Conservation (phyloP, 2,797 vertebrate genomes). For the Poeciliopsis turneri region DNA sequence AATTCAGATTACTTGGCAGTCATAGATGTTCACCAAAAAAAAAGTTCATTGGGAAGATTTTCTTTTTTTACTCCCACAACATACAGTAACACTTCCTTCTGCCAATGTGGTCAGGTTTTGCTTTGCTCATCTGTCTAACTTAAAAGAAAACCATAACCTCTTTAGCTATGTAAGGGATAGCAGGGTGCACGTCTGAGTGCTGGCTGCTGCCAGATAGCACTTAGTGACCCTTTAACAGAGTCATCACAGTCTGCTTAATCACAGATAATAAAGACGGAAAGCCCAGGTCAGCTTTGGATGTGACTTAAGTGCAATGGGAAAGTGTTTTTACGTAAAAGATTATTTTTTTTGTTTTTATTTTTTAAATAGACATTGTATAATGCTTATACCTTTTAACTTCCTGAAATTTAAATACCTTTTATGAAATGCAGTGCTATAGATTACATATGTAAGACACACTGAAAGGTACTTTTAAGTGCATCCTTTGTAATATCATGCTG, state of each 20-base stretch:
- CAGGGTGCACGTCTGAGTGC: conserved; percentile 23
- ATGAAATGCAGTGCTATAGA: conserved; percentile 19
- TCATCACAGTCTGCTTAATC: conserved; percentile 8
- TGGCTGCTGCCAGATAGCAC: conserved; percentile 42
- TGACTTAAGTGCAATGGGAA: background rate
- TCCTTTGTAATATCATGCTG: background rate
- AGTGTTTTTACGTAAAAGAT: background rate
- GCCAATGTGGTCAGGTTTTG: conserved; percentile 7
- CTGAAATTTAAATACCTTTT: background rate
- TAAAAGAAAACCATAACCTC: conserved; percentile 24
- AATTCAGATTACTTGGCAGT: conserved; percentile 10
- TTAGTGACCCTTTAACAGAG: conserved; percentile 46
- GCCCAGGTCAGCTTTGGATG: conserved; percentile 5
- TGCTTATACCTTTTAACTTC: background rate
- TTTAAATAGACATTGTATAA: background rate
- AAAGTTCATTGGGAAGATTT: background rate
- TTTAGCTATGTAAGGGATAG: conserved; percentile 30
- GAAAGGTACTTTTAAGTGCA: background rate
- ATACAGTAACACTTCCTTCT: background rate
- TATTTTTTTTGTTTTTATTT: background rate
- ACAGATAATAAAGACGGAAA: conserved; percentile 13
- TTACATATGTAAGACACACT: background rate
- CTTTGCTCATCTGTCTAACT: conserved; percentile 31
- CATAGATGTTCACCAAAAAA: conserved; percentile 22
- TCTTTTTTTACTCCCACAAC: background rate